These are phyloP conservation scores for Myiagra hebetior DNA, from an alignment of 2,113 vertebrate species.

Conservation along the genomic window DNA sequence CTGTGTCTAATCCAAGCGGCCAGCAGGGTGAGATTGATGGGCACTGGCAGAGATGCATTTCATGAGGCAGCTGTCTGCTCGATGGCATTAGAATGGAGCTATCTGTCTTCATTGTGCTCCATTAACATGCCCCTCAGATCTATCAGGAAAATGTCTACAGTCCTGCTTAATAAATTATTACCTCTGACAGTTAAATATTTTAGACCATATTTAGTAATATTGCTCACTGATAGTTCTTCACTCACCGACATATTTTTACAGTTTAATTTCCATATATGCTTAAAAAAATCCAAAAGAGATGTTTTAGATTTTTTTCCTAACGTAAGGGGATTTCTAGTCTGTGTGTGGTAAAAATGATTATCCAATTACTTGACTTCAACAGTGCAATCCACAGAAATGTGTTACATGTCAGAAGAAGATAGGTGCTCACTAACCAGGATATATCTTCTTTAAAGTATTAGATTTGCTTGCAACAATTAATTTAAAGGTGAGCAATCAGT, in stretches of 20 bases:
- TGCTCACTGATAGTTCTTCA: conserved; percentile 7
- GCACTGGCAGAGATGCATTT: conserved; percentile 69
- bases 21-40: conserved; percentile 74
- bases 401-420: neutral
- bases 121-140: conserved; percentile 76
- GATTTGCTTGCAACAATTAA: neutral
- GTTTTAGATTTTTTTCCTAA: neutral
- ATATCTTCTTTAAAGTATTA: neutral
- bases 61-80: conserved; percentile 52
- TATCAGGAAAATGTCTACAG: conserved; percentile 65
- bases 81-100: conserved; percentile 63
- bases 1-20: conserved; percentile 65
- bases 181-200: conserved; percentile 67
- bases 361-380: neutral
- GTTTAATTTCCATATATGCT: neutral
- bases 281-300: neutral
- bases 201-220: conserved; percentile 64
- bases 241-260: neutral
- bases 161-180: conserved; percentile 71
- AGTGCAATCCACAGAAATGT: neutral
- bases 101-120: conserved; percentile 78
- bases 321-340: neutral
- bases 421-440: neutral
- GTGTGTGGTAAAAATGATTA: neutral
- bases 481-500: neutral